Evolutionary conservation across 2,113 vertebrate species (phyloP).

Genomic region (Nerophis lumbriciformis): DNA sequence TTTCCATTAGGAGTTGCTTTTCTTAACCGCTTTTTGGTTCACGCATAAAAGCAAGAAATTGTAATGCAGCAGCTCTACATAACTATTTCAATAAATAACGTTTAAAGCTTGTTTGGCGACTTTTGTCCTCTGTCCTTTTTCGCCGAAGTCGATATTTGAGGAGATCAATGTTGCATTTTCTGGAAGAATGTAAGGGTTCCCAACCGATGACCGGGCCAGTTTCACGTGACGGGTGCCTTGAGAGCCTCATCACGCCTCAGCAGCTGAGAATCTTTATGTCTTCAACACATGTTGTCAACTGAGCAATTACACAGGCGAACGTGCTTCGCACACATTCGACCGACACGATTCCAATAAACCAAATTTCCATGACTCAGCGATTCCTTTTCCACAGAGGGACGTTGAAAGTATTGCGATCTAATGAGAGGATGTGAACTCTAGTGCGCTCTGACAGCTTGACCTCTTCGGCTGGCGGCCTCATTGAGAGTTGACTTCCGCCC

Average conservation of each 20-base stretch:
- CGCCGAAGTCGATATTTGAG: too few species aligned
- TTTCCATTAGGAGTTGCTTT: constrained; percentile 89
- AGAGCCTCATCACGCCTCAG: constrained; percentile 24
- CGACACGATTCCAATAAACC: neutral
- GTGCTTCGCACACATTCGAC: neutral
- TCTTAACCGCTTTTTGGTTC: constrained; percentile 86
- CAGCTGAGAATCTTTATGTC: constrained; percentile 49
- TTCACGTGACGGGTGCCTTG: neutral
- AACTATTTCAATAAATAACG: constrained; percentile 77
- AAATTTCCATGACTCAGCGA: constrained; percentile 36
- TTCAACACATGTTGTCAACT: constrained; percentile 44
- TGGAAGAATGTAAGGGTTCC: too few species aligned
- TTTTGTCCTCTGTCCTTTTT: constrained; percentile 37
- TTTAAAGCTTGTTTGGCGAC: constrained; percentile 75
- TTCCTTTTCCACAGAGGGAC: constrained; percentile 28
- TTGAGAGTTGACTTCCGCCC: constrained; percentile 68
- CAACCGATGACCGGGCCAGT: too few species aligned
- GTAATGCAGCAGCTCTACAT: constrained; percentile 75
- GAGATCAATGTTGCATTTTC: too few species aligned
- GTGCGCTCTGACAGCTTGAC: constrained; percentile 65
- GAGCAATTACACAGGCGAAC: constrained; percentile 10
- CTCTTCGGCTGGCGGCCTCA: constrained; percentile 53
- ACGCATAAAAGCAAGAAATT: constrained; percentile 74
- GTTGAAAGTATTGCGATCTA: constrained; percentile 50
- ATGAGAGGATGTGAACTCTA: constrained; percentile 66